phyloP scores from a whole-genome alignment of 2,797 vertebrate genomes.

The Brachyrhaphis roseni region DNA sequence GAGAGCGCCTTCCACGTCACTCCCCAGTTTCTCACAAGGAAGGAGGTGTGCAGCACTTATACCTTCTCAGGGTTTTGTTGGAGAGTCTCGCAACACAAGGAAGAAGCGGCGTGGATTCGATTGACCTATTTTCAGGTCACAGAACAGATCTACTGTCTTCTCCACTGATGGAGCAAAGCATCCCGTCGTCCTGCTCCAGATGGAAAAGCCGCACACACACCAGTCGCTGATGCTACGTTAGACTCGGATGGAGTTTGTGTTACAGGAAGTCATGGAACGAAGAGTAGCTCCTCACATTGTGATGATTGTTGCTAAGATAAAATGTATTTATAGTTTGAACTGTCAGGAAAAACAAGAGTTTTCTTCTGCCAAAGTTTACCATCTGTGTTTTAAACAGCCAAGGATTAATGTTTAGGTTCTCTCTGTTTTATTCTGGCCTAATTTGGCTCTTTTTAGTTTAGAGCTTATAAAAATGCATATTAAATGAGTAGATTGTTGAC shows the following conservation, averaged over 20 bases:
- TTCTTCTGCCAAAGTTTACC: slow-evolving; percentile 70
- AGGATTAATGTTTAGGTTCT: slow-evolving; percentile 60
- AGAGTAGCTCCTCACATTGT: slow-evolving; percentile 19
- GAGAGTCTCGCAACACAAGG: slow-evolving; percentile 40
- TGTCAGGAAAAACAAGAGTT: slow-evolving; percentile 32
- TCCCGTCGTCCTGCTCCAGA: slow-evolving; percentile 44
- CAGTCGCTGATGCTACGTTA: slow-evolving; percentile 36
- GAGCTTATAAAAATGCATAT: slow-evolving; percentile 36
- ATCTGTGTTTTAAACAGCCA: slow-evolving; percentile 60
- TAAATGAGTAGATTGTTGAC: slow-evolving; percentile 7
- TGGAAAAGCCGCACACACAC: slow-evolving; percentile 46
- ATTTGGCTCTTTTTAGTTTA: slow-evolving; percentile 57
- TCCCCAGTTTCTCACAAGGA: slow-evolving; percentile 55
- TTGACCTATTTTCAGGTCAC: slow-evolving; percentile 66
- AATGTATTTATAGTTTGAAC: slow-evolving; percentile 56
- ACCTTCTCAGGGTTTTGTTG: slow-evolving; percentile 60
- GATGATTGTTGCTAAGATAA: slow-evolving; percentile 44
- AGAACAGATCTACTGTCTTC: slow-evolving; percentile 42
- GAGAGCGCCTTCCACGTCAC: slow-evolving; percentile 62
- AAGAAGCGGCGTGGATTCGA: slow-evolving; percentile 21
- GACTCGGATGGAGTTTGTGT: slow-evolving; percentile 47
- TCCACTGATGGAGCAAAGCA: slow-evolving; percentile 39
- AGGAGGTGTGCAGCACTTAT: slow-evolving; percentile 54
- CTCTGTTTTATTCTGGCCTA: slow-evolving; percentile 58
- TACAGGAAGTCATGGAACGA: slow-evolving; percentile 44